Evolutionary conservation across 2,113 vertebrate species (phyloP).

Genomic region (Narcine bancroftii): DNA sequence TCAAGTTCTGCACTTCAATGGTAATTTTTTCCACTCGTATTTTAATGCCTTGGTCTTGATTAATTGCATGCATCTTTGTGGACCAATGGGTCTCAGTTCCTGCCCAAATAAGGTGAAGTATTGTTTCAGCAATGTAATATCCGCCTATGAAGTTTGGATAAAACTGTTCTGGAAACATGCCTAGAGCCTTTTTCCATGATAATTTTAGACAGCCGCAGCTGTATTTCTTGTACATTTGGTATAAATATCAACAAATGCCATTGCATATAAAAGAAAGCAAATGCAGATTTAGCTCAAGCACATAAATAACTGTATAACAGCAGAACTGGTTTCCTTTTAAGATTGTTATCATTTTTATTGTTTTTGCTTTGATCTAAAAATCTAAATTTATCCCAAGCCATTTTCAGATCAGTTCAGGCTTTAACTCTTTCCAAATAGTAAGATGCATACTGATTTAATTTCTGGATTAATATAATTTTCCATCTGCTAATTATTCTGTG

Average conservation of each 20-base stretch:
- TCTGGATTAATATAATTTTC: not conserved
- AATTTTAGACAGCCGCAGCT: slow-evolving; percentile 33
- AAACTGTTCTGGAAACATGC: slow-evolving; percentile 37
- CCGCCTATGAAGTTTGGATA: slow-evolving; percentile 17
- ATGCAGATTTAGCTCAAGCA: slow-evolving; percentile 5
- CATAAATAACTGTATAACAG: slow-evolving; percentile 10
- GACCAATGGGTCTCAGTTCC: slow-evolving; percentile 8
- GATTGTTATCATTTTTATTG: slow-evolving; percentile 8
- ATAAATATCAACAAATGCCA: slow-evolving; percentile 34
- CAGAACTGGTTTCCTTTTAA: not conserved
- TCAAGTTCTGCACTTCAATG: not conserved
- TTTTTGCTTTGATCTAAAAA: slow-evolving; percentile 1
- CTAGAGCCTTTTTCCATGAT: slow-evolving; percentile 38
- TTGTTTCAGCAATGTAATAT: slow-evolving; percentile 36
- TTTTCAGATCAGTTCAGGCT: not conserved
- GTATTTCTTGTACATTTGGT: slow-evolving; percentile 38
- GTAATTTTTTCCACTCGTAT: slow-evolving; percentile 25
- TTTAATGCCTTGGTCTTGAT: slow-evolving; percentile 27
- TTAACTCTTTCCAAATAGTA: not conserved
- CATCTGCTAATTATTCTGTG: not conserved
- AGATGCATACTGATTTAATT: not conserved
- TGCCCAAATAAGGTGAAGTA: slow-evolving; percentile 30
- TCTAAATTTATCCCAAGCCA: not conserved
- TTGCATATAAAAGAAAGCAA: slow-evolving; percentile 37
- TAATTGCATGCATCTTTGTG: not conserved